Base-by-base conservation (phyloP, 1,140 invertebrate genomes). In the Panonychus citri region DNA sequence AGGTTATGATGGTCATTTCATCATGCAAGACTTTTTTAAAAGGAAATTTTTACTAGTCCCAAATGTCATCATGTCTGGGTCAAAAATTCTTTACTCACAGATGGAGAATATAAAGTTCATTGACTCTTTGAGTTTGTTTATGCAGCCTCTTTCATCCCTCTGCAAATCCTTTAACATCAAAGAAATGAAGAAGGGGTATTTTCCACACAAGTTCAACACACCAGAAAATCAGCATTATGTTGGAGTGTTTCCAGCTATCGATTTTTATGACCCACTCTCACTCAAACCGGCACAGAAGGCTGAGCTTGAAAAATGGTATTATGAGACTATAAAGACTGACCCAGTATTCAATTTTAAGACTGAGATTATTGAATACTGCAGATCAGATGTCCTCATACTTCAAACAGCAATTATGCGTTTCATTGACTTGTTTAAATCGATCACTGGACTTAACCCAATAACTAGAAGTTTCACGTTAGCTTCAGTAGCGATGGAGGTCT, bases 301-400 rank as follows among this genome's bases (percentile, higher is more conserved):
- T 28, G n/a, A 40, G 57, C 59, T 58, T 28, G 58, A 10, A 24
- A 55, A 21, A 52, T 40, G 39, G 40, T 62, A 28, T 46, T 58
- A 34, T 13, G 12, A 51, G 25, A 7, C 12, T 19, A 10, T 15
- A 50, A 24, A 52, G 42, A 1, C 10, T n/a, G 19, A 46, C 5
- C 1, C 42, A 2, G 24, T 46, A 1, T 46, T 46, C n/a, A 19
- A 46, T 2, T 46, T 46, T n/a, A 46, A 46, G 42, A 24, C 3
- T 4, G 42, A 43, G 5, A 43, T 43, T 4, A 43, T 43, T 4
- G 19, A 43, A 21, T 43, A 43, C 17, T 43, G 42, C 17, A 3
- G 15, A 5, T n/a, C 15, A 5, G 42, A 43, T 43, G 42, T 43
- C 17, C 15, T 7, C 3, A 43, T 43, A 4, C 17, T 43, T 4